Conservation (phyloP, 1,140 invertebrate genomes). For the Penaeus japonicus region DNA sequence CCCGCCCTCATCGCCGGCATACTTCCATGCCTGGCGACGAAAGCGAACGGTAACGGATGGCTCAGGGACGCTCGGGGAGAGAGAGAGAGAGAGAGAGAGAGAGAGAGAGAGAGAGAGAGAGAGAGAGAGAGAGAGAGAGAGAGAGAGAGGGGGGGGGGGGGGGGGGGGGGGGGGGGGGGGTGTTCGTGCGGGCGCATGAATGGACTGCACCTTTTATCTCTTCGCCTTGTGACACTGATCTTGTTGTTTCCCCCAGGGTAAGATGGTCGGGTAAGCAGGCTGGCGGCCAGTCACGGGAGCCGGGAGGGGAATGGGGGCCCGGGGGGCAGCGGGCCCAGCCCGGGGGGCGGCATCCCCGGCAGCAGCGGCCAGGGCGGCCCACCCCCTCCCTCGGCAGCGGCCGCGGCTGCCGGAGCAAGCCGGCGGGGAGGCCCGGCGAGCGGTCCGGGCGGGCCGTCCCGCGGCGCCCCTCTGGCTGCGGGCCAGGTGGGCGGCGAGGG, state of each 20-base stretch:
- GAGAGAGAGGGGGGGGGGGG: too few relatives aligned
- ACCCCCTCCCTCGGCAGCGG: slow-evolving; percentile 35
- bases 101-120: too few relatives aligned
- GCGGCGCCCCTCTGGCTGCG: background rate
- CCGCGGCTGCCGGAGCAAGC: slow-evolving; percentile 14
- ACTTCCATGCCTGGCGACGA: too few relatives aligned
- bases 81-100: too few relatives aligned
- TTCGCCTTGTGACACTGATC: background rate
- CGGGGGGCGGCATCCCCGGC: slow-evolving; percentile 49
- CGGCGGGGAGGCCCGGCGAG: slow-evolving; percentile 25
- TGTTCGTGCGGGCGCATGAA: background rate
- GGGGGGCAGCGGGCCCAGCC: slow-evolving; percentile 39
- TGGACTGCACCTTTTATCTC: background rate
- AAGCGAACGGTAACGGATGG: too few relatives aligned
- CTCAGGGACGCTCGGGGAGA: too few relatives aligned
- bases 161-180: background rate
- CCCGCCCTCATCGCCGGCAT: too few relatives aligned
- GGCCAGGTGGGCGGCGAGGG: background rate
- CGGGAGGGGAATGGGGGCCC: slow-evolving; percentile 48
- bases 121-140: too few relatives aligned
- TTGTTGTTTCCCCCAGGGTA: slow-evolving; percentile 22
- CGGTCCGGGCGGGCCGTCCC: background rate
- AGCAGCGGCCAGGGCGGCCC: slow-evolving; percentile 27
- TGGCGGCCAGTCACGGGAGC: slow-evolving; percentile 56
- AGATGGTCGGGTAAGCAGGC: slow-evolving; percentile 53